Percentiles rank a stretch among this genome's conserved stretches.
phyloP scores from a whole-genome alignment of 1,140 invertebrate genomes.

The Pentalonia nigronervosa region DNA sequence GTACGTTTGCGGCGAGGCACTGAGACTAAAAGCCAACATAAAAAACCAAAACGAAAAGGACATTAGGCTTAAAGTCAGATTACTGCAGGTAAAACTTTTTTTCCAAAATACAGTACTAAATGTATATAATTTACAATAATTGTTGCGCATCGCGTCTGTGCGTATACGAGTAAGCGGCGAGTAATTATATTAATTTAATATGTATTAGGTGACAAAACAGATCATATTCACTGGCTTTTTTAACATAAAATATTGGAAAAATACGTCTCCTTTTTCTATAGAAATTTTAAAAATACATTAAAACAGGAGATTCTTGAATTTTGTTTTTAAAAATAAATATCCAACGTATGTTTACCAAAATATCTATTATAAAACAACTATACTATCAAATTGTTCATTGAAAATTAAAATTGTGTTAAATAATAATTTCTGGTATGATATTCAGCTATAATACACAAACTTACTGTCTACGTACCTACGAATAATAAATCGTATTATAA shows the following conservation, averaged over 20 bases:
- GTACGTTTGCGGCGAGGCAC: constrained; percentile 82
- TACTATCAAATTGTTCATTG: no score
- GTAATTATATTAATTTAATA: no score
- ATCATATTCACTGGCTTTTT: not conserved
- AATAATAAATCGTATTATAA: no score
- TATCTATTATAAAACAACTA: no score
- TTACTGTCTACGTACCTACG: no score
- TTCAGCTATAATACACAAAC: no score
- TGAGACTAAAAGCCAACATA: constrained; percentile 78
- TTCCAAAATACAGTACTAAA: not conserved
- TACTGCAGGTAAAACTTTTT: constrained; percentile 71
- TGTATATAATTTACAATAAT: not conserved
- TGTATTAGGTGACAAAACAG: no score
- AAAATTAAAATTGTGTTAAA: not conserved
- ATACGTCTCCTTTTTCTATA: not conserved
- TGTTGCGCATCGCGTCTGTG: not conserved
- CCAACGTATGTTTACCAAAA: not conserved
- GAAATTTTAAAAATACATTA: not conserved
- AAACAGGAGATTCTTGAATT: not conserved
- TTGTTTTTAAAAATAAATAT: not conserved
- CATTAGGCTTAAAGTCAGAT: constrained; percentile 73
- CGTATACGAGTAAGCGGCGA: not conserved
- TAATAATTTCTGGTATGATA: no score
- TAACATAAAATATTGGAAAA: not conserved
- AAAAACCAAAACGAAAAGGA: constrained; percentile 81